Evolutionary conservation across 2,113 vertebrate species (phyloP).

Genomic region (Salminus brasiliensis): DNA sequence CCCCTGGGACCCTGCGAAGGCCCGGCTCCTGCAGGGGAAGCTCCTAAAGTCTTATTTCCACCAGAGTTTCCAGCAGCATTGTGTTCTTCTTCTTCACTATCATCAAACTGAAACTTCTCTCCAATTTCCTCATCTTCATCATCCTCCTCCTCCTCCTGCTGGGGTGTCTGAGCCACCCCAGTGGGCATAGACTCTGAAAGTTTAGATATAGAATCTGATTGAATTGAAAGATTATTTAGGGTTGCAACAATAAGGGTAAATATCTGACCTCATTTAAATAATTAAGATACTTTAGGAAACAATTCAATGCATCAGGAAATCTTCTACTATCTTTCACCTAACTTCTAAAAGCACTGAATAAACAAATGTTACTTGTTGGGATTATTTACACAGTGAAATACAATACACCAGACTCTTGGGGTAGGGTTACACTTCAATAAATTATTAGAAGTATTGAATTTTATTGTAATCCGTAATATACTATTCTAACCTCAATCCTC

Average conservation of each 20-base stretch:
- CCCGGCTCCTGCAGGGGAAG: slow-evolving; percentile 5
- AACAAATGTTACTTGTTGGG: too few species aligned
- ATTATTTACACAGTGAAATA: too few species aligned
- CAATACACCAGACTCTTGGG: too few species aligned
- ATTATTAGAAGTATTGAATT: too few species aligned
- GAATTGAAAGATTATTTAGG: neutral
- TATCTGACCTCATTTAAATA: neutral
- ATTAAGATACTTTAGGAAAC: too few species aligned
- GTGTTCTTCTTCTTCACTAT: slow-evolving; percentile 52
- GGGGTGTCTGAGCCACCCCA: slow-evolving; percentile 36
- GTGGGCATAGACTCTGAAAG: slow-evolving; percentile 50
- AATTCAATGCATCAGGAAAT: too few species aligned
- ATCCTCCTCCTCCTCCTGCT: slow-evolving; percentile 50
- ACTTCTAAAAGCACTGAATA: too few species aligned
- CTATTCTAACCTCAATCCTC: too few species aligned
- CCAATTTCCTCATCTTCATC: slow-evolving; percentile 59
- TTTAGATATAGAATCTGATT: neutral
- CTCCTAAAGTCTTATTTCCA: neutral
- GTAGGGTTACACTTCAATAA: too few species aligned
- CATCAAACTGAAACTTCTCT: slow-evolving; percentile 58
- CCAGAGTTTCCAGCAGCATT: slow-evolving; percentile 14
- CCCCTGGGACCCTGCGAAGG: slow-evolving; percentile 9
- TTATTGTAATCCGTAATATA: too few species aligned
- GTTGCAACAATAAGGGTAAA: neutral
- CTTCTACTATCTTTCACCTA: too few species aligned